A percentile compares a stretch with the other conserved stretches of the same genome.
These are phyloP conservation scores for Onychomys leucogaster DNA, from an alignment of 2,797 vertebrate species.

Conservation along the genomic window DNA sequence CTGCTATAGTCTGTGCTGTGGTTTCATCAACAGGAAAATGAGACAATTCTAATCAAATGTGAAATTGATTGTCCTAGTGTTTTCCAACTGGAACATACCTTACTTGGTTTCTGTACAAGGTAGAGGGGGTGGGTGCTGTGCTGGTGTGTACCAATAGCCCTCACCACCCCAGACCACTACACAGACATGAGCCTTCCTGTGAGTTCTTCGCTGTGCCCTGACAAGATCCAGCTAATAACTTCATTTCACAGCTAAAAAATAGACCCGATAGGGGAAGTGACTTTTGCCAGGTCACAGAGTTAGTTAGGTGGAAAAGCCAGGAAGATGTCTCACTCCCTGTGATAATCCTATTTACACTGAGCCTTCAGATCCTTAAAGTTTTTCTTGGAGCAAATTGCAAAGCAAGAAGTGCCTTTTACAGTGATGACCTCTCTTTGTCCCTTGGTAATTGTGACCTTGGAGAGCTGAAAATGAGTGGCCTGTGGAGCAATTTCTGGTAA, in stretches of 20 bases:
- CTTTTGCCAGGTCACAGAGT: neutral
- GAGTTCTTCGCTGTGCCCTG: neutral
- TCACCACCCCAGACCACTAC: neutral
- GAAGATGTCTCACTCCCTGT: neutral
- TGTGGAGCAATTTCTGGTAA: too few species aligned
- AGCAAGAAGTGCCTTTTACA: neutral
- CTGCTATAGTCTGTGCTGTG: too few species aligned
- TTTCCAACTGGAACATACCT: neutral
- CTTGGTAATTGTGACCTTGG: neutral
- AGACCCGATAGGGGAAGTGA: neutral
- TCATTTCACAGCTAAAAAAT: neutral
- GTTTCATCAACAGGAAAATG: too few species aligned
- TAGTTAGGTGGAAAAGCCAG: neutral
- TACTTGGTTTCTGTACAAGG: neutral
- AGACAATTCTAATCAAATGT: neutral
- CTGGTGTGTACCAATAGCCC: neutral
- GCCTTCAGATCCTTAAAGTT: neutral
- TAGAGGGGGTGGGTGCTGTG: too few species aligned
- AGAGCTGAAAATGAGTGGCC: too few species aligned
- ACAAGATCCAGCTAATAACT: too few species aligned
- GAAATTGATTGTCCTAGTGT: neutral
- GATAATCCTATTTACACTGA: neutral
- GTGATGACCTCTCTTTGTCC: neutral
- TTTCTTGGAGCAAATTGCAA: neutral
- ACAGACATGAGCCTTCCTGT: neutral